Base-by-base conservation (phyloP, 2,113 vertebrate genomes). In the Brienomyrus brachyistius region DNA sequence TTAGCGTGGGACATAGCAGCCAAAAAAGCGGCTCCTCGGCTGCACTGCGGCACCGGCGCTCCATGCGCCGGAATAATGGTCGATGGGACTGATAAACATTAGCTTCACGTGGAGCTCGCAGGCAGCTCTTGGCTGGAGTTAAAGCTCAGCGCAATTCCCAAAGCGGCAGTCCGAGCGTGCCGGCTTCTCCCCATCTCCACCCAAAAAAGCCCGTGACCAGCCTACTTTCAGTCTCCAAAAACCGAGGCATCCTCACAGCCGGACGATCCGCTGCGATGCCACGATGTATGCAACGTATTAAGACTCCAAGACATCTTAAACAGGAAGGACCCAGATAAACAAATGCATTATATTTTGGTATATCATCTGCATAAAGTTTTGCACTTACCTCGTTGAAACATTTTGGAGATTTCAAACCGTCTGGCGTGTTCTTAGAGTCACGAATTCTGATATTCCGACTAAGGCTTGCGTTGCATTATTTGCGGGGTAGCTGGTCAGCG, bases 31-130 rank as follows among this genome's bases (percentile, higher is more conserved):
- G 91, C 89, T 86, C 43, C 50, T 91, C 91, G 94, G 94, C 94
- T 95, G 95, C 95, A 95, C 92, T 95, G 95, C 94, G 94, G 94
- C 94, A 95, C 92, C 92, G 47, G 62, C 91, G 92, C 91, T 91
- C 93, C 93, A 92, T 86, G 94, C 94, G 94, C 92, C 94, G 92
- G 91, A 92, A 91, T 93, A 43, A 86, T 92, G 89, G 92, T 89
- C 92, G 93, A 94, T 92, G 92, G 92, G 93, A 91, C 91, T 90
- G 91, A 94, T 95, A 91, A 92, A 94, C 94, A 94, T 93, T 94
- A 94, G 87, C 94, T 95, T 91, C 23, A 43, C 59, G 90, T 88
- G 52, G 83, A 59, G 40, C 7, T 35, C 86, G 40, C 40, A 40
- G 40, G 40, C 51, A 85, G 56, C 27, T 89, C 88, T 84, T 83